Percentiles rank a stretch among this genome's conserved stretches.
Conservation (phyloP, 2,888 invertebrate genomes). For the Rotaria sp. region DNA sequence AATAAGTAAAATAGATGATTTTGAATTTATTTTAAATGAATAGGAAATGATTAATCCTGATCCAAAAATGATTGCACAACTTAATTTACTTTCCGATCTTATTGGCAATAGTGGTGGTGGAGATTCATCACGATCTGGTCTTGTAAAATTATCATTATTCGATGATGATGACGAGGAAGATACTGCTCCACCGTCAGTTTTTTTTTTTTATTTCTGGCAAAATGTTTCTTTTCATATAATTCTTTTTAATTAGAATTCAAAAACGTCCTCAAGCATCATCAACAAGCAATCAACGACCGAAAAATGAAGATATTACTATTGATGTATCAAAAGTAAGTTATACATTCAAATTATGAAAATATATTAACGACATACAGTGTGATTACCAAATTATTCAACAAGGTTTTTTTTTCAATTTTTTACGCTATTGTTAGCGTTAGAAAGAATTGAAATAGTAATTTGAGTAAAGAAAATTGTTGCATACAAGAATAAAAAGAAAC, state of each 20-base stretch:
- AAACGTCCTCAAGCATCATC: neutral
- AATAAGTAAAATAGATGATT: neutral
- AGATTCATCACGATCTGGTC: neutral
- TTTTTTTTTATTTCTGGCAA: neutral
- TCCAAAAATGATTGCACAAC: conserved; percentile 7
- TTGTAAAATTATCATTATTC: conserved; percentile 17
- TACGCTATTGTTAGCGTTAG: too few species aligned
- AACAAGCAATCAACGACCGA: neutral
- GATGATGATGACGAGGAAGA: neutral
- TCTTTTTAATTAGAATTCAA: neutral
- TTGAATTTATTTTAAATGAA: neutral
- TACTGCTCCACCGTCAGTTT: neutral
- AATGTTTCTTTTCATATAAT: neutral
- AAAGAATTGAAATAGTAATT: too few species aligned
- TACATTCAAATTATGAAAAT: too few species aligned
- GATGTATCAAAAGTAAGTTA: neutral
- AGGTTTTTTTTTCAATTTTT: too few species aligned
- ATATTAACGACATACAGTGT: too few species aligned
- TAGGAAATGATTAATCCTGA: conserved; percentile 25
- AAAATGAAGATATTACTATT: neutral
- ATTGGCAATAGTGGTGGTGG: neutral
- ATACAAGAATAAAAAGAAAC: too few species aligned
- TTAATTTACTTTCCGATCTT: neutral
- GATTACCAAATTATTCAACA: too few species aligned
- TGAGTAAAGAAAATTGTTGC: too few species aligned